These are phyloP conservation scores for Paracentrotus lividus DNA, from an alignment of 53 echinoderm and acorn worm species.

Conservation along the genomic window DNA sequence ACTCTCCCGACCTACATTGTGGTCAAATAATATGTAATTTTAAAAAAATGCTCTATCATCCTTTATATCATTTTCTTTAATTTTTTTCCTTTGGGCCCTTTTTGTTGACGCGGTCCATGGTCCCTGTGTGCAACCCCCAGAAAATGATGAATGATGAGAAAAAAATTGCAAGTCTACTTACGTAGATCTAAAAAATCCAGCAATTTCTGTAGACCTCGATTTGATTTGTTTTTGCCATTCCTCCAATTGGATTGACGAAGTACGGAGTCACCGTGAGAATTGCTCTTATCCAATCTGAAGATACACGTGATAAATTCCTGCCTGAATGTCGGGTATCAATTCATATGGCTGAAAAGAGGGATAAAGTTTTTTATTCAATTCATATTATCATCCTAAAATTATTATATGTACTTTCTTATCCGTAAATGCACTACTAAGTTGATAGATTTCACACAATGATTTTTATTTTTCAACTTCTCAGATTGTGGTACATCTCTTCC, in stretches of 20 bases:
- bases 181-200: conserved; percentile 58
- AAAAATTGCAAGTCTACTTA: not conserved
- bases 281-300: conserved; percentile 65
- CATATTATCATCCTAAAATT: too few species aligned
- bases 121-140: conserved; percentile 15
- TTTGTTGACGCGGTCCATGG: too few species aligned
- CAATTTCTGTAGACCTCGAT: conserved; percentile 29
- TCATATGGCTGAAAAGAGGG: conserved; percentile 46
- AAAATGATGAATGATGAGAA: not conserved
- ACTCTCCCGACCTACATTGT: too few species aligned
- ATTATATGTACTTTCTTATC: too few species aligned
- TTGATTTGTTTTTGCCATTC: conserved; percentile 65
- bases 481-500: too few species aligned
- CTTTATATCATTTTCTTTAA: not conserved
- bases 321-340: conserved; percentile 51
- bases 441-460: too few species aligned
- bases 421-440: too few species aligned
- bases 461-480: too few species aligned
- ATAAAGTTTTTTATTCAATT: too few species aligned
- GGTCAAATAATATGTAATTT: too few species aligned
- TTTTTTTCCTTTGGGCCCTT: not conserved
- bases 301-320: conserved; percentile 66
- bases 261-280: conserved; percentile 71
- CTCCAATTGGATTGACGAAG: conserved; percentile 65
- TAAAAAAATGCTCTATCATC: not conserved